Base-by-base conservation (phyloP, 2,888 invertebrate genomes). In the Sinodicranocentrus sp. region DNA sequence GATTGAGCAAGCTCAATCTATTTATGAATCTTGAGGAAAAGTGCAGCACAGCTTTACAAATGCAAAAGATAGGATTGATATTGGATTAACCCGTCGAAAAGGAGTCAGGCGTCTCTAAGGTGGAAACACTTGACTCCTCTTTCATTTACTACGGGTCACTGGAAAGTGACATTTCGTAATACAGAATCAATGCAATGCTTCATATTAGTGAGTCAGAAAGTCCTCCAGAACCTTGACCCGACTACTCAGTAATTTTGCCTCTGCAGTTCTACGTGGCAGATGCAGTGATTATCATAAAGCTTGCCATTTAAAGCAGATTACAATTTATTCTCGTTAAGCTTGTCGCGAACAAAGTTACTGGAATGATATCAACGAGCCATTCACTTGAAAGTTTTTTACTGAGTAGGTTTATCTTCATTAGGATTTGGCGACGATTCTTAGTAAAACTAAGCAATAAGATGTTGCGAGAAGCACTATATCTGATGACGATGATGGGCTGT, bases 61-160 rank as follows among this genome's bases (percentile, higher is more conserved):
- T n/a, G 48, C 10, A n/a, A 10, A 10, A 48, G 57, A 57, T 21
- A 2, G 25, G 57, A 57, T 10, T 13, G n/a, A 33, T 33, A 28
- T 17, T 8, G 21, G 17, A 57, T n/a, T n/a, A n/a, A n/a, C n/a
- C n/a, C n/a, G n/a, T n/a, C n/a, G n/a, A 54, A 48, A 68, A n/a
- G 43, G 19, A 23, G 52, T 17, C 28, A 72, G 75, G 75, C 75
- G 75, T 75, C 75, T 65, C 43, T 44, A 21, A 75, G 63, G 75
- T 75, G 48, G 21, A 17, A 6, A 17, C 43, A 44, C 17, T 73
- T 73, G 72, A 73, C 61, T 43, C 17, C 52, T 26, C 63, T 43
- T 59, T 59, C 17, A 63, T 33, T 63, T 63, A 33, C 10, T 8
- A 63, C 1, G 63, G 63, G 63, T 63, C 63, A 63, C 28, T 33